Evolutionary conservation across 2,113 vertebrate genomes (phyloP), one percentile per base, ranked within the genome.

Genomic region (Phrynocephalus versicolor): DNA sequence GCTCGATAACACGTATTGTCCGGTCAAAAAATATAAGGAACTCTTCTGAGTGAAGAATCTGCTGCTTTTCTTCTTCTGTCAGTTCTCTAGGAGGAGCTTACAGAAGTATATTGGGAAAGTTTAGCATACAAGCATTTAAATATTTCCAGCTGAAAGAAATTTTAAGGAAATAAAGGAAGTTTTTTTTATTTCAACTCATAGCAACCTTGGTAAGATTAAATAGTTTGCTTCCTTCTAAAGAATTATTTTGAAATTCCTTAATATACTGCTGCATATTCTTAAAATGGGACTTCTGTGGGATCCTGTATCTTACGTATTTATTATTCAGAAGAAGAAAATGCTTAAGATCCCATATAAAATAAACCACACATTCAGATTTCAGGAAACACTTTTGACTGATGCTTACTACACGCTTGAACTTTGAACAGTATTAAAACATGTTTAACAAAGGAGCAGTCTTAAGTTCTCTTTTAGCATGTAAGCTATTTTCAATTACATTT

Each of bases 11-110:
- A 35, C 98, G 96, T 91, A 99, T 98, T 89, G 98, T 99, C 88
- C 98, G 96, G 94, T 99, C 98, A 45, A 99, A 99, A 95, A 99
- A 99, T 90, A 98, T 98, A 94, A 99, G 96, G 89, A 99, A 99
- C 92, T 99, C 98, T 72, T 98, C 97, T 0, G 98, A 99, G 95
- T 99, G 98, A 71, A 99, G 95, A 89, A 98, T 97, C 96, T 99
- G 99, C 93, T 99, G 98, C 89, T 98, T 97, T 93, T 99, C 98
- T 95, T 99, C 98, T 92, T 99, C 98, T 0, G 98, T 99, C 94
- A 99, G 94, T 94, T 99, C 98, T 88, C 98, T 96, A 60, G 97
- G 97, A 94, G 97, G 96, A 92, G 96, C 97, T 98, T 91, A 84
- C 64, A 88, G 89, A 92, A 82, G 89, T 58, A 57, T 89, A 91